Evolutionary conservation across 2,113 vertebrate genomes (phyloP).

Genomic region (Bubo bubo): DNA sequence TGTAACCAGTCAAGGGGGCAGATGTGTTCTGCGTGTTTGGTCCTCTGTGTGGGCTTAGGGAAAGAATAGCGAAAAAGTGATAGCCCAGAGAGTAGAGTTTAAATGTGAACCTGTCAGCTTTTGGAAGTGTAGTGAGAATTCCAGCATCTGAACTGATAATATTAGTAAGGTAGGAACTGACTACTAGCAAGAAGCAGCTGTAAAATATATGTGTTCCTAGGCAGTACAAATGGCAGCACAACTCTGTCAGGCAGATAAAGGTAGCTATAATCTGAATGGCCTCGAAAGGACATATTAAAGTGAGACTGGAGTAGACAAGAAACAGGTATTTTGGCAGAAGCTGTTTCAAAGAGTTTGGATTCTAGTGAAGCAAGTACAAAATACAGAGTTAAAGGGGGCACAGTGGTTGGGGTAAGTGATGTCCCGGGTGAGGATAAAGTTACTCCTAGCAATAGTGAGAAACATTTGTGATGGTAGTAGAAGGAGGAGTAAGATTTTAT

Average conservation of each 20-base stretch:
- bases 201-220: neutral
- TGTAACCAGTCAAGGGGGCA: neutral
- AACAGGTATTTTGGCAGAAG: neutral
- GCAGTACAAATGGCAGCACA: neutral
- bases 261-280: slow-evolving; percentile 24
- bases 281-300: neutral
- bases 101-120: neutral
- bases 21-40: neutral
- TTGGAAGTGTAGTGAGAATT: neutral
- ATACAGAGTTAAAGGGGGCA: neutral
- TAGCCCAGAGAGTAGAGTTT: neutral
- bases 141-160: neutral
- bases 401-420: neutral
- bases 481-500: neutral
- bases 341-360: neutral
- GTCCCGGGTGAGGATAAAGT: neutral
- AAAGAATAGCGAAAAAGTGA: neutral
- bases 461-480: neutral
- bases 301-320: neutral
- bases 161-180: neutral
- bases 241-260: neutral
- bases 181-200: neutral
- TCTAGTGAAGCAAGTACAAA: neutral
- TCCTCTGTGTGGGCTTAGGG: neutral
- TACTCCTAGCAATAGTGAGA: neutral